Conservation (phyloP, 1,140 invertebrate species). For the Caenorhabditis briggsae region DNA sequence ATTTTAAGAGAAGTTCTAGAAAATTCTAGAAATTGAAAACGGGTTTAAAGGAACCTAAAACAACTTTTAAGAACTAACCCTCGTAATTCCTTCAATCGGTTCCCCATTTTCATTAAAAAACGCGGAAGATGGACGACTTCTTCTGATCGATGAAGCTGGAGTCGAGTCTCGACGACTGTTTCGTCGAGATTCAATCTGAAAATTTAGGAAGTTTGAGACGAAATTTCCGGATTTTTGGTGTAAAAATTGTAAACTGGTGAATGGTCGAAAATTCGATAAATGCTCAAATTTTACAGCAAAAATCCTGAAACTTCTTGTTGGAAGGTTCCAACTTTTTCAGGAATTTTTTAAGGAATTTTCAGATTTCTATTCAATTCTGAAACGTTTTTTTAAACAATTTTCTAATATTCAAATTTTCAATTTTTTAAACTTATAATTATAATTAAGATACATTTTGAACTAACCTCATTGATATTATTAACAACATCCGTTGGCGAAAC, state of each 20-base stretch:
- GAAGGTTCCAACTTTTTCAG: no score
- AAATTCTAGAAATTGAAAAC: no score
- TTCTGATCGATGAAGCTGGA: conserved; percentile 27
- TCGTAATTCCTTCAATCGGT: conserved; percentile 34
- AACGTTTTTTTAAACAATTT: no score
- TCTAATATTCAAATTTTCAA: not conserved
- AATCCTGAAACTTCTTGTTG: no score
- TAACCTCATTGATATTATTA: conserved; percentile 47
- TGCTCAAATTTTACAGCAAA: no score
- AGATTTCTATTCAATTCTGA: no score
- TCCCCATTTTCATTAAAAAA: conserved; percentile 35
- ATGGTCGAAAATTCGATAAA: no score
- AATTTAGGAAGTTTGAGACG: not conserved
- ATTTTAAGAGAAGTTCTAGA: no score
- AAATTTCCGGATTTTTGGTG: no score
- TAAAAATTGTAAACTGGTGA: no score
- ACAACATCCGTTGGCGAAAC: conserved; percentile 30
- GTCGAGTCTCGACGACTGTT: conserved; percentile 40
- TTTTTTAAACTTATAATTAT: no score
- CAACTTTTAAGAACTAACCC: not conserved
- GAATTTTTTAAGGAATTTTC: no score
- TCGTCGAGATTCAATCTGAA: conserved; percentile 42
- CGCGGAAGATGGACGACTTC: conserved; percentile 38
- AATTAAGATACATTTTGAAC: not conserved
- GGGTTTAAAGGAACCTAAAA: not conserved